Conservation (phyloP, 2,888 invertebrate genomes). For the Odontocerum albicorne region DNA sequence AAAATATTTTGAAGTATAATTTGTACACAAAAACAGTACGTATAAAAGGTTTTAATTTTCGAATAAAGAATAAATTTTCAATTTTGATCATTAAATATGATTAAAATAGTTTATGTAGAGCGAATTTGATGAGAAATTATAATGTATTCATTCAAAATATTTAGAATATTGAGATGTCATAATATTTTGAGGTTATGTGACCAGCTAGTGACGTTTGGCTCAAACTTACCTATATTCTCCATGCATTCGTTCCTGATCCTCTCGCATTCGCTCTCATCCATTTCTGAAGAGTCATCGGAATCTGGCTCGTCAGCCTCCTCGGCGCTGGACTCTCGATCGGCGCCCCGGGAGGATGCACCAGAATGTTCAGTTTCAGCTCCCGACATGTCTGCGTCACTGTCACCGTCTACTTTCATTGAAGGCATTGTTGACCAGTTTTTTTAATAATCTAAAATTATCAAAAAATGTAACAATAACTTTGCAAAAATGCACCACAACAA, state of each 20-base stretch:
- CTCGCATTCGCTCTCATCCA: conserved; percentile 93
- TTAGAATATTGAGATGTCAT: background rate
- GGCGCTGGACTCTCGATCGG: conserved; percentile 67
- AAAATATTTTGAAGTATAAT: no score
- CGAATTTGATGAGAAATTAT: no score
- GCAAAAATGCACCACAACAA: conserved; percentile 9
- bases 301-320: conserved; percentile 81
- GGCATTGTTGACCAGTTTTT: conserved; percentile 54
- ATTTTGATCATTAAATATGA: background rate
- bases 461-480: conserved; percentile 1
- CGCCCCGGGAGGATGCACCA: conserved; percentile 66
- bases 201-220: conserved; percentile 2
- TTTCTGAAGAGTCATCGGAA: conserved; percentile 83
- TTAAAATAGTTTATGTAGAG: no score
- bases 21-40: no score
- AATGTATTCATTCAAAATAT: no score
- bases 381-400: conserved; percentile 65
- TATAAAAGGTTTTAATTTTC: no score
- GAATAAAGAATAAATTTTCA: background rate
- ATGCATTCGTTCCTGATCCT: conserved; percentile 78
- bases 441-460: conserved; percentile 6
- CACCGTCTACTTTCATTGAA: conserved; percentile 68
- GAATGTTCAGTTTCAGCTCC: conserved; percentile 71
- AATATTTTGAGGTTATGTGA: conserved; percentile 29
- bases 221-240: conserved; percentile 73